These are phyloP conservation scores for Hystrix cristata DNA, from an alignment of 2,113 vertebrate genomes.

Conservation along the genomic window DNA sequence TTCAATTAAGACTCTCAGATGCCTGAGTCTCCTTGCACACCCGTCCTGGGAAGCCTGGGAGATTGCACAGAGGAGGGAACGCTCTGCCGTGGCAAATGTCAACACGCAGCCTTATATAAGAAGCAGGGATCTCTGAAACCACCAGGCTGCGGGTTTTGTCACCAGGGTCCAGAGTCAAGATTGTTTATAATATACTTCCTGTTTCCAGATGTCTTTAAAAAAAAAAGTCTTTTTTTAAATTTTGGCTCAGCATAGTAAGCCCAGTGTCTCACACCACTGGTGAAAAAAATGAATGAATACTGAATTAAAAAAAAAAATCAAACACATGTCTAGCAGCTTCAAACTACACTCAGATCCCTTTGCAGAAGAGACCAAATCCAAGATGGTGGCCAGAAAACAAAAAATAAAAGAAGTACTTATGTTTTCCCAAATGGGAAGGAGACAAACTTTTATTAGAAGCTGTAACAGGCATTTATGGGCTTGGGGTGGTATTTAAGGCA, in stretches of 20 bases:
- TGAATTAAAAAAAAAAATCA: background rate
- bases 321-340: background rate
- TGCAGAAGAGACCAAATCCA: constrained; percentile 40
- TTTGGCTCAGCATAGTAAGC: background rate
- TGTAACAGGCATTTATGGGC: constrained; percentile 73
- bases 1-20: constrained; percentile 78
- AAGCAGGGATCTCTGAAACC: background rate
- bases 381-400: constrained; percentile 77
- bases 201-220: constrained; percentile 38
- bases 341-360: background rate
- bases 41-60: constrained; percentile 68
- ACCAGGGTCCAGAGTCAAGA: background rate
- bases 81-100: constrained; percentile 33
- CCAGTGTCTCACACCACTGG: background rate
- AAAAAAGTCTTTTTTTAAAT: background rate
- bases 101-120: constrained; percentile 36
- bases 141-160: background rate
- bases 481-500: constrained; percentile 70
- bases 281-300: constrained; percentile 19
- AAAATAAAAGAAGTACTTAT: background rate
- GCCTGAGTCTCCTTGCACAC: constrained; percentile 84
- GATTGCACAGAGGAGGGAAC: constrained; percentile 77
- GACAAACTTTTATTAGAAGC: constrained; percentile 74
- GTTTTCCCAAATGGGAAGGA: constrained; percentile 57
- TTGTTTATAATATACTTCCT: constrained; percentile 46